Conservation (phyloP, 1,140 invertebrate species). For the Chionoecetes opilio region DNA sequence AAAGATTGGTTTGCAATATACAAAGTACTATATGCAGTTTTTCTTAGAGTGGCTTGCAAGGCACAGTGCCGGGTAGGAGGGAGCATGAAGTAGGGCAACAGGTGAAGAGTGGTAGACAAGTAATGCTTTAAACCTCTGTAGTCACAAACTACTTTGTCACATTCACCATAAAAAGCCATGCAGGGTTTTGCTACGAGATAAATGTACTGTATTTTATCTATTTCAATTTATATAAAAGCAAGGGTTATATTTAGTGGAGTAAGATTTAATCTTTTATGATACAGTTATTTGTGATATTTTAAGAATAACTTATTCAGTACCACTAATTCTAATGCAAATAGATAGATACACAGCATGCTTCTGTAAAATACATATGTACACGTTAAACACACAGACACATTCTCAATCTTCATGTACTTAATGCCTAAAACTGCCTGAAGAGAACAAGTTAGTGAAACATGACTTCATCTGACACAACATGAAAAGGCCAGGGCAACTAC, state of each 20-base stretch:
- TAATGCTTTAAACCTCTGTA: constrained; percentile 6
- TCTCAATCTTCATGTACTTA: background rate
- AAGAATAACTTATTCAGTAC: background rate
- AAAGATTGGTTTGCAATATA: background rate
- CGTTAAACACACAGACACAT: background rate
- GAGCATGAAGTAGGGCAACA: background rate
- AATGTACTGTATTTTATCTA: constrained; percentile 55
- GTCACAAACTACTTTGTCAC: constrained; percentile 41
- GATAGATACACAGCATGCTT: constrained; percentile 1
- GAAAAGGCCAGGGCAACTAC: background rate
- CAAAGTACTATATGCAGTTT: background rate
- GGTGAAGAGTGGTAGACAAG: constrained; percentile 25
- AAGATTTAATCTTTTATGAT: constrained; percentile 29
- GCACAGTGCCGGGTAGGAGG: background rate
- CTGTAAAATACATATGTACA: background rate
- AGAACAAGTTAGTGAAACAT: background rate
- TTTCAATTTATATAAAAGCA: constrained; percentile 65
- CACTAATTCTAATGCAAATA: constrained; percentile 10
- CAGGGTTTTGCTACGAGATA: constrained; percentile 67
- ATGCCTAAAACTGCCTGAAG: background rate
- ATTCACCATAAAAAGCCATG: constrained; percentile 77
- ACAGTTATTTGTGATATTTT: constrained; percentile 19
- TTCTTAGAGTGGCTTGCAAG: constrained; percentile 5
- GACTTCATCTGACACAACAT: background rate
- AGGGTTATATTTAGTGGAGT: constrained; percentile 24